Base-by-base conservation (phyloP, 2,113 vertebrate genomes). In the Osmerus eperlanus region DNA sequence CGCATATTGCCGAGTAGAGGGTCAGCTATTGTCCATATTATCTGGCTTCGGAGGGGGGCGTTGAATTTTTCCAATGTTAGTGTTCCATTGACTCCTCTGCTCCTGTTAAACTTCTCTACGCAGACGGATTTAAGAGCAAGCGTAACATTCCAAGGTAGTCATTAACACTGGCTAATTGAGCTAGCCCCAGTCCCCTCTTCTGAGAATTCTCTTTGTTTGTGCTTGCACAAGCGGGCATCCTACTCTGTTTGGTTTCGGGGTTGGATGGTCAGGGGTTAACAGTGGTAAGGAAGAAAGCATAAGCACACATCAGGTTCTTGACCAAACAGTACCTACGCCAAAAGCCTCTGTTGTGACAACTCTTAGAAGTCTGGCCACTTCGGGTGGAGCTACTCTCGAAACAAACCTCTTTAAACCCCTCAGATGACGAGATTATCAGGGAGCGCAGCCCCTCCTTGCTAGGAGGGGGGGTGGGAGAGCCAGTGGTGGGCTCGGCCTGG, bases 141-240 rank as follows among this genome's bases (percentile, higher is more conserved):
- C 41, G 41, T 11, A 47, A 47, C 81, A 87, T 87, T 88, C 85
- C 87, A 64, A 58, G 70, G 77, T 2, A 29, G 79, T 88, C 84
- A 80, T 85, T 89, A 86, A 78, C 4, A 68, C 28, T 60, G 80
- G 70, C 78, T 81, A 85, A 84, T 81, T 77, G 47, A 65, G 72
- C 73, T 83, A 71, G 74, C 80, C 78, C 4, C 15, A 32, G 36
- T 77, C 74, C 2, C 55, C 67, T 62, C 73, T 67, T 68, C 72
- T 62, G 63, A 23, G 25, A n/a, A n/a, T 41, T 77, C 55, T 74
- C 75, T 88, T 87, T 87, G 82, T 87, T 81, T 70, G 67, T 19
- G 65, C 71, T 76, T 78, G 53, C 47, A 77, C 75, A 55, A 78
- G 70, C 72, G 75, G 75, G 78, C 78, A 75, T 62, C 21, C 4